Evolutionary conservation across 2,113 vertebrate species (phyloP).

Genomic region (Rhombomys opimus): DNA sequence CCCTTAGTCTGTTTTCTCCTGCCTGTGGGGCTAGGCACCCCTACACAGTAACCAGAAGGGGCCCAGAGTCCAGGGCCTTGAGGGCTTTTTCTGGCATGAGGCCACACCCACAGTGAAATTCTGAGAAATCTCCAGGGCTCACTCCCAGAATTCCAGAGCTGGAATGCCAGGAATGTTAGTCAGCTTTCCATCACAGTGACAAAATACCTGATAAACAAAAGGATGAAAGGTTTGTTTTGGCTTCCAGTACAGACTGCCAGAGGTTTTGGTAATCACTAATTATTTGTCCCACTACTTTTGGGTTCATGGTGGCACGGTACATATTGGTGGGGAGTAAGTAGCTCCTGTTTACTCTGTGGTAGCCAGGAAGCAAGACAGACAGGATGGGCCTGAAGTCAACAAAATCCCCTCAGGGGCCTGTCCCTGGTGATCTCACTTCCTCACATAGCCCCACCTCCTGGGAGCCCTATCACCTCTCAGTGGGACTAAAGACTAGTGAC

Average conservation of each 20-base stretch:
- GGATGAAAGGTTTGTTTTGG: neutral
- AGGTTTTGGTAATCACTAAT: neutral
- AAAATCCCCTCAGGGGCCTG: neutral
- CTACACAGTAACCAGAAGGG: neutral
- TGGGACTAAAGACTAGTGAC: neutral
- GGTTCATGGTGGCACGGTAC: too few relatives aligned
- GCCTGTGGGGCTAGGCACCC: neutral
- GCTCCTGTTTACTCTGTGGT: neutral
- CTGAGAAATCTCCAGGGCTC: neutral
- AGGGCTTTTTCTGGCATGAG: neutral
- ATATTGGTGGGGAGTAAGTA: neutral
- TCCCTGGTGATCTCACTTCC: neutral
- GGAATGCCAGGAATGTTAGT: neutral
- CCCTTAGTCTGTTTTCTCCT: neutral
- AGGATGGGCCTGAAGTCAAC: neutral
- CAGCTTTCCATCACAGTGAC: neutral
- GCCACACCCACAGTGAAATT: neutral
- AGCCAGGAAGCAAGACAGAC: neutral
- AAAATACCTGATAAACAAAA: neutral
- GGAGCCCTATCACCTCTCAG: neutral
- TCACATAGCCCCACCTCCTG: neutral
- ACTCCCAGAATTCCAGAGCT: neutral
- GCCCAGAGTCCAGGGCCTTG: neutral
- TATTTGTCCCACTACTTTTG: too few relatives aligned
- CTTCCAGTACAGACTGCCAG: neutral